These are phyloP conservation scores for Phalera bucephala DNA, from an alignment of 2,888 invertebrate species.

Conservation along the genomic window DNA sequence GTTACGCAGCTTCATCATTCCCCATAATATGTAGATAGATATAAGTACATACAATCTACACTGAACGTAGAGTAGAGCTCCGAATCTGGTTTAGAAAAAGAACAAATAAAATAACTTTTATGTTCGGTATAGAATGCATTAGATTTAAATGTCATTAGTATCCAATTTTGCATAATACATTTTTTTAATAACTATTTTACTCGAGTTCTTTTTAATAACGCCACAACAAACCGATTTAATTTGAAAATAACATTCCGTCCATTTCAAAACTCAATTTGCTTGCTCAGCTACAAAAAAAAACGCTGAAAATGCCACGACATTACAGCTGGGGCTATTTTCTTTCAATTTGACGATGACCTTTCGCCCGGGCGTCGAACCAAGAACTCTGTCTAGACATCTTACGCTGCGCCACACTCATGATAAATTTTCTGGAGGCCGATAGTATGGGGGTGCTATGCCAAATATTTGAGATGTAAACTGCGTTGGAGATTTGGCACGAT, in stretches of 20 bases:
- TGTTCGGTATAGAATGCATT: neutral
- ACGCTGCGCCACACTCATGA: conserved; percentile 39
- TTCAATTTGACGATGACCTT: conserved; percentile 72
- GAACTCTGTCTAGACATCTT: conserved; percentile 68
- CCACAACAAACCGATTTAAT: neutral
- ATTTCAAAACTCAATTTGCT: no score
- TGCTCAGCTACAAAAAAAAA: no score
- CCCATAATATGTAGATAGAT: no score
- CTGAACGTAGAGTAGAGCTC: neutral
- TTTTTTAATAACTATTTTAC: no score
- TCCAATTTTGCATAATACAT: no score
- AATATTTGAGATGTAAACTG: conserved; percentile 21
- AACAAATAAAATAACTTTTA: neutral
- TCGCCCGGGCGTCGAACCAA: conserved; percentile 67
- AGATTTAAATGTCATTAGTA: no score
- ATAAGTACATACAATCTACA: no score
- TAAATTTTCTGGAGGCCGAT: conserved; percentile 38
- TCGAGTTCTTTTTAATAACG: no score
- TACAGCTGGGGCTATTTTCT: conserved; percentile 55
- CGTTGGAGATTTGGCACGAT: conserved; percentile 23
- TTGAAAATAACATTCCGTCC: neutral
- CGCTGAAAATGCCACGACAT: conserved; percentile 33
- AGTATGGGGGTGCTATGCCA: conserved; percentile 26
- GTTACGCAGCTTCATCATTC: neutral
- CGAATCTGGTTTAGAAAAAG: neutral